These are phyloP conservation scores for Pteropus alecto DNA, from an alignment of 2,113 vertebrate species.

Conservation along the genomic window DNA sequence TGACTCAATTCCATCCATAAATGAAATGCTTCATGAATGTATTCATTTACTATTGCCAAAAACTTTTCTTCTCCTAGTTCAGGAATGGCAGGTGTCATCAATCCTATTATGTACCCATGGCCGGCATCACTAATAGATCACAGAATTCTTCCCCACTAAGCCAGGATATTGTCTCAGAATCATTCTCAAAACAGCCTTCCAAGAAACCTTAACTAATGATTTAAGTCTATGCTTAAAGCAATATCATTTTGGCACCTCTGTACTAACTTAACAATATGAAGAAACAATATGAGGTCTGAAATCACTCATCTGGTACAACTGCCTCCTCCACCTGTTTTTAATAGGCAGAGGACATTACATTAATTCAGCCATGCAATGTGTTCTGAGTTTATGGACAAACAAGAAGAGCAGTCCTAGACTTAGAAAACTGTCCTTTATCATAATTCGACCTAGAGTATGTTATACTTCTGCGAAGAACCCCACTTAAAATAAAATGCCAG, in stretches of 20 bases:
- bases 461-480: neutral
- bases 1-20: neutral
- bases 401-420: neutral
- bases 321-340: neutral
- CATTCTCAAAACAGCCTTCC: neutral
- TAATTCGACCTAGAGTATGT: neutral
- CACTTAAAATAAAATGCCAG: neutral
- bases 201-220: neutral
- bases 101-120: neutral
- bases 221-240: neutral
- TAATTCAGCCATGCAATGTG: neutral
- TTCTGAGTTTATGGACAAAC: neutral
- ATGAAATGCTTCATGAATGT: neutral
- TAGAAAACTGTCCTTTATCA: neutral
- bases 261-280: neutral
- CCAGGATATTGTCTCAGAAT: neutral
- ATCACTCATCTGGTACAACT: neutral
- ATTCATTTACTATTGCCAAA: neutral
- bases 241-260: neutral
- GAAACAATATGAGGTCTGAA: neutral
- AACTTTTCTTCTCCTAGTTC: neutral
- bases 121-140: neutral
- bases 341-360: neutral
- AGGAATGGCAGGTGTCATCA: neutral
- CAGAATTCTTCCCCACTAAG: neutral